These are phyloP conservation scores for Anarsia innoxiella DNA, from an alignment of 2,888 invertebrate genomes.

Conservation along the genomic window DNA sequence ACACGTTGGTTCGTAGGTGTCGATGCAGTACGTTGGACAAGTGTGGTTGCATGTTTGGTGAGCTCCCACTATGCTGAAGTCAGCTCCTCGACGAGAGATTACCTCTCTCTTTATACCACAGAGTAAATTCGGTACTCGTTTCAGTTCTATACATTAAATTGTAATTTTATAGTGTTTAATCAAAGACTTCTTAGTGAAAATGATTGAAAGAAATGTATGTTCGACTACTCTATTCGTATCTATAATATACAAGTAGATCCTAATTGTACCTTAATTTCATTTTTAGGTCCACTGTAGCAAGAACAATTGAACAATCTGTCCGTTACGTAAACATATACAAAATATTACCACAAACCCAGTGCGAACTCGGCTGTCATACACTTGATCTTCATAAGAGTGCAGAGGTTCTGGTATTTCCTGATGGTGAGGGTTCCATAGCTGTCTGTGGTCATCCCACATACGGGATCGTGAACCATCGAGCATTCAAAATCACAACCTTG, in stretches of 20 bases:
- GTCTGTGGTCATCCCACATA: not conserved
- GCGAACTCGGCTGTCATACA: too few species aligned
- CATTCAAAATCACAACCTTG: conserved; percentile 1
- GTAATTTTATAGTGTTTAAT: not conserved
- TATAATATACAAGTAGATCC: too few species aligned
- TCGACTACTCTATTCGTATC: too few species aligned
- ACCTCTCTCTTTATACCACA: conserved; percentile 3
- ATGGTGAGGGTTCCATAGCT: not conserved
- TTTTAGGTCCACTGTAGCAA: too few species aligned
- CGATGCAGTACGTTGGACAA: conserved; percentile 54
- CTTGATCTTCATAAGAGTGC: not conserved
- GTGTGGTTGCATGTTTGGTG: conserved; percentile 57
- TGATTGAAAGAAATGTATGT: too few species aligned
- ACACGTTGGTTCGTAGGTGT: conserved; percentile 42
- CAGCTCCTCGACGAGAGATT: conserved; percentile 36
- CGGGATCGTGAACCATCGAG: conserved; percentile 4
- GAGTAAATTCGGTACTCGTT: not conserved
- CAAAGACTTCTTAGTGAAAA: too few species aligned
- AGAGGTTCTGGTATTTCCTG: conserved; percentile 1
- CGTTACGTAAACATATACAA: not conserved
- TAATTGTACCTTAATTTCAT: too few species aligned
- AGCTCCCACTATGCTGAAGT: conserved; percentile 49
- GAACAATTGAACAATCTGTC: too few species aligned
- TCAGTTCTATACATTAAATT: not conserved
- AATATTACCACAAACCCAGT: conserved; percentile 1